Conservation (phyloP, 1,140 invertebrate genomes). For the Melipona quadrifasciata region DNA sequence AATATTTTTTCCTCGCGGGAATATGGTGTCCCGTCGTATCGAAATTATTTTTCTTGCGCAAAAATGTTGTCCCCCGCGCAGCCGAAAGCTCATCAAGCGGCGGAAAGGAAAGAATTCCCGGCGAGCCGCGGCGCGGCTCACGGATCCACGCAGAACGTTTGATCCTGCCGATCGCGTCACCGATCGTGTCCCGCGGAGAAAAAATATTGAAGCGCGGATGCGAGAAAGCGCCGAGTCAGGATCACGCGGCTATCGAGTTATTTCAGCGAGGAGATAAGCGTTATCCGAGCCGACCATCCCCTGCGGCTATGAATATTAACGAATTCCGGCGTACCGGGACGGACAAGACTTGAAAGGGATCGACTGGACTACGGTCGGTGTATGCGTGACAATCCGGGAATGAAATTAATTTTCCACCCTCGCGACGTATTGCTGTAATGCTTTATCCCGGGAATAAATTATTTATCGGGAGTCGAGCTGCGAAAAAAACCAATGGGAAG, state of each 20-base stretch:
- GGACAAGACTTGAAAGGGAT: conserved; percentile 71
- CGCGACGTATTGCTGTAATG: conserved; percentile 54
- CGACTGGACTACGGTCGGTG: conserved; percentile 63
- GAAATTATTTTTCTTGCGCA: neutral
- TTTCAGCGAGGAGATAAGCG: conserved; percentile 77
- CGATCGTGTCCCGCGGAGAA: conserved; percentile 5
- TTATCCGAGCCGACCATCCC: conserved; percentile 70
- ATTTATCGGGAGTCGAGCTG: conserved; percentile 45
- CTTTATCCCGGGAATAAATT: conserved; percentile 58
- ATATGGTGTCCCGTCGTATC: neutral
- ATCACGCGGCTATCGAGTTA: conserved; percentile 75
- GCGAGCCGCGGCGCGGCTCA: neutral
- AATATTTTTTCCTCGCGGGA: neutral
- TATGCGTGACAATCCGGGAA: conserved; percentile 67
- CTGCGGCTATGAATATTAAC: conserved; percentile 78
- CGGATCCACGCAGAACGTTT: conserved; percentile 22
- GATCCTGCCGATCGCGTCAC: conserved; percentile 10
- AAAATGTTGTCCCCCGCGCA: neutral
- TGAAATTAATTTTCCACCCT: conserved; percentile 71
- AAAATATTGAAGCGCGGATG: conserved; percentile 67
- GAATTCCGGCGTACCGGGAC: conserved; percentile 63
- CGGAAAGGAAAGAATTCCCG: conserved; percentile 7
- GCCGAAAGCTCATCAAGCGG: neutral
- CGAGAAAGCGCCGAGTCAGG: conserved; percentile 75
- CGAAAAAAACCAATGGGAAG: neutral